Evolutionary conservation across 2,113 vertebrate species (phyloP), one percentile per base, ranked within the genome.

Genomic region (Macaca nemestrina): DNA sequence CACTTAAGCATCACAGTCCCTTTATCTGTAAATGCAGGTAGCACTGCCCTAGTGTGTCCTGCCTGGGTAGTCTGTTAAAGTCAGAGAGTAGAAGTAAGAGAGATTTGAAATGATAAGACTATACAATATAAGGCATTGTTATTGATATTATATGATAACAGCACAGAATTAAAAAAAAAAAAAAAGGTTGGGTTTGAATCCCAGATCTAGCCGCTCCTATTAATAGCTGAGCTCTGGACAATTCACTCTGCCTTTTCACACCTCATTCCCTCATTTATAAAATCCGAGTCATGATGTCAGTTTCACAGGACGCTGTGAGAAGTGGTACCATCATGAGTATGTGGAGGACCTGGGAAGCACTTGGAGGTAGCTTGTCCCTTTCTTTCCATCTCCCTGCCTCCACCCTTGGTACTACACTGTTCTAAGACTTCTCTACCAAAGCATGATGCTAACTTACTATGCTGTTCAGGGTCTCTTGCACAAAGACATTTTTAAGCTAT

Each of bases 391-490:
- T 27, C 25, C 32, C 70, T 48, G 3, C 20, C 25, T 85, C 25
- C 22, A 25, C 27, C 2, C 2, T 9, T 55, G 25, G 40, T 20
- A 10, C 52, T 22, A 30, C 7, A 6, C 82, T 68, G 2, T 16
- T 79, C 32, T 87, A 79, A 88, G 22, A 72, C 30, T 68, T 45
- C 13, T 64, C n/a, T 75, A 57, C 20, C 35, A 75, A 38, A 50
- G 64, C 12, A 8, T 2, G 38, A 59, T 64, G 45, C 20, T 91
- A 88, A 86, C 48, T 93, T 68, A 78, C 72, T 2, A 0, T 45
- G n/a, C 32, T 59, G 50, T 93, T 72, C 57, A n/a, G 61, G 25
- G 22, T 73, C 76, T 96, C 68, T 92, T 95, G 83, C 94, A 91
- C 48, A 87, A 84, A 94, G 35, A 32, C n/a, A 40, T 72, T 96